These are phyloP conservation scores for Leptodirus hochenwartii DNA, from an alignment of 2,888 invertebrate genomes.

Conservation along the genomic window DNA sequence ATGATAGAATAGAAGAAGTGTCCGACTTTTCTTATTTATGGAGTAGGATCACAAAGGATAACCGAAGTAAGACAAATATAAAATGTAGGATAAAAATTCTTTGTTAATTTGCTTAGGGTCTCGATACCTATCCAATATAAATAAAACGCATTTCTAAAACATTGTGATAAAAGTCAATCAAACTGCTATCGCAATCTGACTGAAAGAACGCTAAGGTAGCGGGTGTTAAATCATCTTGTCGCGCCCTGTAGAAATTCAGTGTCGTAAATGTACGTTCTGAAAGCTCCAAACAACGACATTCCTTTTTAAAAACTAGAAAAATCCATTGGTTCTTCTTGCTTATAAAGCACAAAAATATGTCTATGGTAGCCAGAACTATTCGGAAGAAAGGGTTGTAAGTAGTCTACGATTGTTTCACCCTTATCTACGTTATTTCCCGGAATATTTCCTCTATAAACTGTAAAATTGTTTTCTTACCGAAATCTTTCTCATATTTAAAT, in stretches of 20 bases:
- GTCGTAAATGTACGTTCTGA: conserved; percentile 66
- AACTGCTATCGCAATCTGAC: conserved; percentile 71
- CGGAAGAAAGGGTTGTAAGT: conserved; percentile 82
- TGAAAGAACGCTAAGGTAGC: conserved; percentile 87
- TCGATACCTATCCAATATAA: conserved; percentile 87
- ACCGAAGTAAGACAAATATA: too few species aligned
- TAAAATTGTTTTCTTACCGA: too few species aligned
- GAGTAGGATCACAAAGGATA: too few species aligned
- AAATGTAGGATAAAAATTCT: too few species aligned
- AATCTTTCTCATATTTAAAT: too few species aligned
- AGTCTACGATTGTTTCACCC: conserved; percentile 67
- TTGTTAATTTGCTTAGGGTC: conserved; percentile 82
- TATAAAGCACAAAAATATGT: conserved; percentile 79
- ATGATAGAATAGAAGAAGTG: too few species aligned
- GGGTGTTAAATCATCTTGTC: conserved; percentile 76
- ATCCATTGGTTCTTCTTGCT: conserved; percentile 60
- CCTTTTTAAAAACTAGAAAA: conserved; percentile 32
- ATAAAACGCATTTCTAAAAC: too few species aligned
- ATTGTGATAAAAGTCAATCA: conserved; percentile 67
- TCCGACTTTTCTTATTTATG: too few species aligned
- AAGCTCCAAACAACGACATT: too few species aligned
- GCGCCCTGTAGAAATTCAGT: conserved; percentile 64
- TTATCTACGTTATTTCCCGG: conserved; percentile 56
- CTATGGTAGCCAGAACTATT: conserved; percentile 87
- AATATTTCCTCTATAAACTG: conserved; percentile 57